phyloP scores from a whole-genome alignment of 2,113 vertebrate species.

The Saccopteryx leptura region DNA sequence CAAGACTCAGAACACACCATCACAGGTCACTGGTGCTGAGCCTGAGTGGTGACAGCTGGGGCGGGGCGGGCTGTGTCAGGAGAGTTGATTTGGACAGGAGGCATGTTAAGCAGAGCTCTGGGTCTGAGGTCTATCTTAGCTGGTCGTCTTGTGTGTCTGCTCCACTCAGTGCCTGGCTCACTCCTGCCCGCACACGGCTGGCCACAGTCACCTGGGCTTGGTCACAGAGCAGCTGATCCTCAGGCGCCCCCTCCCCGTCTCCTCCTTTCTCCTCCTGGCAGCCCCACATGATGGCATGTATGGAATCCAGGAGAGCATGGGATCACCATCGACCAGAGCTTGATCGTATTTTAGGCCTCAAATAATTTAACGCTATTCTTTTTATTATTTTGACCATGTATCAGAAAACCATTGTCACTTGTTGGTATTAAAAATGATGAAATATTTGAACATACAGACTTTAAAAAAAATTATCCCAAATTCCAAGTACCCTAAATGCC shows the following conservation, averaged over 20 bases:
- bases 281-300: neutral
- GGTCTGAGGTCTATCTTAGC: too few species aligned
- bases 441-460: neutral
- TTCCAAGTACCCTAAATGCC: neutral
- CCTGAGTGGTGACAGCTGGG: too few species aligned
- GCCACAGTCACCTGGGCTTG: neutral
- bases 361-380: neutral
- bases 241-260: neutral
- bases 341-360: neutral
- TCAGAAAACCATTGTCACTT: neutral
- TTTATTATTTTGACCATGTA: neutral
- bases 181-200: accelerated
- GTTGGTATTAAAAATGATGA: neutral
- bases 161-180: neutral
- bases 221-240: too few species aligned
- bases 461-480: neutral
- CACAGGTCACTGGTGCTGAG: neutral
- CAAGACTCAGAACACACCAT: too few species aligned
- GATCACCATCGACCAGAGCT: neutral
- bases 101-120: neutral
- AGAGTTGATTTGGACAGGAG: neutral
- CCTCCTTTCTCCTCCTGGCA: neutral
- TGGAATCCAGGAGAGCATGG: neutral
- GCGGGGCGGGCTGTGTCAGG: neutral
- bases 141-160: neutral